Evolutionary conservation across 2,888 invertebrate species (phyloP), one percentile per base, ranked within the genome.

Genomic region (Periphyllus acericola): DNA sequence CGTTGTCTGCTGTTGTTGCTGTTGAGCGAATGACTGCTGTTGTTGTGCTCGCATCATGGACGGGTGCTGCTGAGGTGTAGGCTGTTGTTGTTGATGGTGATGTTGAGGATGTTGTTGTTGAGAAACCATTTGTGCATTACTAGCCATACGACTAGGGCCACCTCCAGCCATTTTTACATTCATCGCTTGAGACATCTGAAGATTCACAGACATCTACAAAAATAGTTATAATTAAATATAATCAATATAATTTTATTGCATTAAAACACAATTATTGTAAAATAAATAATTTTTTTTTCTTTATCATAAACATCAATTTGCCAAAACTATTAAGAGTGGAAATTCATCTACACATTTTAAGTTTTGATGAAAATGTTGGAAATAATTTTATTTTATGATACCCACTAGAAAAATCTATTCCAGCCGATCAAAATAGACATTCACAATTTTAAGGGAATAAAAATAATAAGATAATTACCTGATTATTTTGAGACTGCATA

Each of bases 401-500:
- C n/a, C n/a, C 46, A 46, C 11, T 68, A 29, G 29, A 68, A 68
- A 68, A 68, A n/a, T 68, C 1, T 29, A n/a, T 29, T 1, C 29
- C 29, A 68, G 9, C 11, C n/a, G 8, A 6, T 55, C 55, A 21
- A 55, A 17, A 55, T 4, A 17, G 5, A 19, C 17, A 55, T 55
- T 19, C 17, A 36, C 6, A 74, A 25, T 36, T 34, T 71, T 71
- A 60, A 46, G 1, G 0, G 25, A 60, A 60, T 21, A 60, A 21
- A 60, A 74, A 34, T 3, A 34, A 55, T 9, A 34, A 36, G 14
- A 66, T 36, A 1, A 40, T 68, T 87, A 87, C 87, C 72, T 87
- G 87, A 81, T 87, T 87, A 75, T 80, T 87, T 75, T 87, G 87
- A 32, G 87, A 87, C 60, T 87, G 87, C 74, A 87, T 87, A n/a